These are phyloP conservation scores for Corella eumyota DNA, from an alignment of 23 tunicate species.

Conservation along the genomic window DNA sequence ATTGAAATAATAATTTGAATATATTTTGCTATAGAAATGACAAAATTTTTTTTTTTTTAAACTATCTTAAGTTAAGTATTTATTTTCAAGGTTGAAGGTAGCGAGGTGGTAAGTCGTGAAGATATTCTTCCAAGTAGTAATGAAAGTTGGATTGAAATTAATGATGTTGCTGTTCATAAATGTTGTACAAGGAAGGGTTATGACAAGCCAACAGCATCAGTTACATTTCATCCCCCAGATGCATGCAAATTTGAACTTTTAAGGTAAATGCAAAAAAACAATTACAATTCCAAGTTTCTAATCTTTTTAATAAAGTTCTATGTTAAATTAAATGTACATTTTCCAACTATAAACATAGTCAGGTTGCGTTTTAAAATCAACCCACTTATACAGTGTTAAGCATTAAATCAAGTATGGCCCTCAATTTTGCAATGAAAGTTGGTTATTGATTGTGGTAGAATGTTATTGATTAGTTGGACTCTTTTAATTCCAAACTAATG, in stretches of 20 bases:
- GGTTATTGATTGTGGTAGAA: too few species aligned
- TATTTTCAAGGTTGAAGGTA: conserved; percentile 54
- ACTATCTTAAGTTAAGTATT: not conserved
- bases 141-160: conserved; percentile 54
- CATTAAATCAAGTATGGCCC: too few species aligned
- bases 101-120: conserved; percentile 59
- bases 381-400: too few species aligned
- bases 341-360: too few species aligned
- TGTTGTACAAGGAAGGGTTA: conserved; percentile 50
- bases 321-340: too few species aligned
- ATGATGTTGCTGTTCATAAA: conserved; percentile 42
- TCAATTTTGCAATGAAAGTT: too few species aligned
- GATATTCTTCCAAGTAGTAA: conserved; percentile 84
- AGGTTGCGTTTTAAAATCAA: too few species aligned
- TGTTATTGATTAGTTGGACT: too few species aligned
- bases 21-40: too few species aligned
- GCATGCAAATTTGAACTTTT: conserved; percentile 78
- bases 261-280: conserved; percentile 34
- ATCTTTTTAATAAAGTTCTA: not conserved
- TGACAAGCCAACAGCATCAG: conserved; percentile 34
- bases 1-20: too few species aligned
- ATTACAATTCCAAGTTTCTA: not conserved
- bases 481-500: too few species aligned
- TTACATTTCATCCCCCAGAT: conserved; percentile 80
- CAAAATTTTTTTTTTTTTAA: too few species aligned